A percentile compares a stretch with the other conserved stretches of the same genome.
phyloP scores from a whole-genome alignment of 1,140 invertebrate genomes.

The Telenomus remus region DNA sequence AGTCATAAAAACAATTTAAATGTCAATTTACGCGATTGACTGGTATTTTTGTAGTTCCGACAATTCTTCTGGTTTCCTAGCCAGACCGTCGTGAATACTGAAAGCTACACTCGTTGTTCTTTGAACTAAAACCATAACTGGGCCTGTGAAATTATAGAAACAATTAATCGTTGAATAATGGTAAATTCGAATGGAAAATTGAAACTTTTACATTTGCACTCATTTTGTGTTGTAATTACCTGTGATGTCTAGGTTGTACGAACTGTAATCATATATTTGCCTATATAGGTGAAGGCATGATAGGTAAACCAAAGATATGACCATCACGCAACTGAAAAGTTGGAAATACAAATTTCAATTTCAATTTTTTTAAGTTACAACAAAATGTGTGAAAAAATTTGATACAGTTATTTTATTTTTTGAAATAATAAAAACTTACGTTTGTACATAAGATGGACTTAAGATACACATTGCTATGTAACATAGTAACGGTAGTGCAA shows the following conservation, averaged over 20 bases:
- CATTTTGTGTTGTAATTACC: slow-evolving; percentile 78
- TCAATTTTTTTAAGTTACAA: no score
- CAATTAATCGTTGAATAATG: not conserved
- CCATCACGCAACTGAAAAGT: slow-evolving; percentile 81
- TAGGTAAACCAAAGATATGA: slow-evolving; percentile 87
- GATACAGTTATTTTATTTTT: no score
- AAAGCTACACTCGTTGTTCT: slow-evolving; percentile 95
- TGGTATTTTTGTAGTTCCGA: slow-evolving; percentile 82
- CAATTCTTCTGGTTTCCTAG: slow-evolving; percentile 79
- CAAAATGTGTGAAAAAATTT: no score
- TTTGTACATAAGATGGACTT: not conserved
- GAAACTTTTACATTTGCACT: not conserved
- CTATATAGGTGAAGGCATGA: slow-evolving; percentile 90
- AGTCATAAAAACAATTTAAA: not conserved
- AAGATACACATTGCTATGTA: not conserved
- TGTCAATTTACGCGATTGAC: slow-evolving; percentile 77
- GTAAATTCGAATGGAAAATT: no score
- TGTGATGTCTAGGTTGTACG: slow-evolving; percentile 93
- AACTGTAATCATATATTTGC: slow-evolving; percentile 90
- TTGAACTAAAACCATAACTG: slow-evolving; percentile 97
- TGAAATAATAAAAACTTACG: not conserved
- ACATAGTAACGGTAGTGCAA: not conserved
- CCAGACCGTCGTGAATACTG: slow-evolving; percentile 90
- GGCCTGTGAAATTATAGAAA: slow-evolving; percentile 77
- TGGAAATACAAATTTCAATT: slow-evolving; percentile 6